phyloP scores from a whole-genome alignment of 2,113 vertebrate species.

The Eudyptes chrysolophus region DNA sequence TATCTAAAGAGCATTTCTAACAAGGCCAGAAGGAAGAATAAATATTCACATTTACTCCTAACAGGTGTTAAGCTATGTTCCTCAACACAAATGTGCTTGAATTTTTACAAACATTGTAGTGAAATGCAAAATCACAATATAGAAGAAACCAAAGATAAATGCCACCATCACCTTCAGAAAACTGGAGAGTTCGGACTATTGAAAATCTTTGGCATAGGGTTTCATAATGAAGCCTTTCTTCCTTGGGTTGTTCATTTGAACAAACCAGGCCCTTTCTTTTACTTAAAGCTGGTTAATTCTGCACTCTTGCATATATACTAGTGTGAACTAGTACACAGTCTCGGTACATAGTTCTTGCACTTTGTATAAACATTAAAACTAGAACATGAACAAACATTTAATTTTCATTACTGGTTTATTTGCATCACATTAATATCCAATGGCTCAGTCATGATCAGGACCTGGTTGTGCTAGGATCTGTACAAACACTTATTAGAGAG shows the following conservation, averaged over 20 bases:
- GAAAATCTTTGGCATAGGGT: neutral
- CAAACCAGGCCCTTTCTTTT: neutral
- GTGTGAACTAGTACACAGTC: neutral
- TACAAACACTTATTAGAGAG: neutral
- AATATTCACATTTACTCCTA: neutral
- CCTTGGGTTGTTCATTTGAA: neutral
- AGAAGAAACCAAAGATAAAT: neutral
- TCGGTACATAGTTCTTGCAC: neutral
- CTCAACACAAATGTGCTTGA: neutral
- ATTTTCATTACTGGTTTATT: neutral
- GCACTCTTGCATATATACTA: neutral
- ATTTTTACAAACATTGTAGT: neutral
- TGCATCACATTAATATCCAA: neutral
- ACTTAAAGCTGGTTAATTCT: neutral
- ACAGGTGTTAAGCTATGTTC: neutral
- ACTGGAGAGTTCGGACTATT: neutral
- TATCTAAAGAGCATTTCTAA: neutral
- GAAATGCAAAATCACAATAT: neutral
- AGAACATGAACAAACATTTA: neutral
- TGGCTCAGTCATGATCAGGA: neutral
- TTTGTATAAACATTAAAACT: neutral
- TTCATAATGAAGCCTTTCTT: neutral
- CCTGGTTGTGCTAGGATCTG: neutral
- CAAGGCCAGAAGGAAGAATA: neutral
- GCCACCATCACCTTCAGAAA: neutral